Evolutionary conservation across 2,888 invertebrate genomes (phyloP), one percentile per base, ranked within the genome.

Genomic region (Cinara cedri): DNA sequence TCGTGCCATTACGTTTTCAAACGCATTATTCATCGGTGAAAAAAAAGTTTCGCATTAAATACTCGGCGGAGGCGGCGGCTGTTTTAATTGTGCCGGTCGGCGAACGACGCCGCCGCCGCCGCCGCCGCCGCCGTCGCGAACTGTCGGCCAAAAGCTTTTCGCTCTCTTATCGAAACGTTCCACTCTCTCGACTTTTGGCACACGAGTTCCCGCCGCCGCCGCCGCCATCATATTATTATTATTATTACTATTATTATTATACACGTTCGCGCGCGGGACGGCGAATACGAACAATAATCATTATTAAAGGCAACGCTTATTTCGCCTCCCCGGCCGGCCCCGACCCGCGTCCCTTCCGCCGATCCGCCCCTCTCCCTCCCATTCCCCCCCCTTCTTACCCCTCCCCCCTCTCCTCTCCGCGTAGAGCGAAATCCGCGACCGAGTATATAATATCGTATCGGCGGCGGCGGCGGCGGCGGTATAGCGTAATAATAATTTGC

Each of bases 141-240:
- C 70, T 62, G 78, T 70, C 70, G 78, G 60, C 78, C 78, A 42
- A 70, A 70, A 78, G 78, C 78, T 78, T 78, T 78, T 70, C 34
- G 34, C 6, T 70, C 78, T 78, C 78, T 78, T 78, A 78, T 78
- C 78, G 78, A 78, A 78, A 78, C 78, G 78, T 78, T 78, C 78
- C 78, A 78, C 78, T 78, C 78, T 70, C 78, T 51, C 78, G 78
- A 78, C 68, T 78, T 70, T 78, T 78, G 78, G 78, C 78, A 78
- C 74, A 51, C 51, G 34, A 49, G 24, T 51, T 51, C 51, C 14
- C 21, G 21, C 57, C 68, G 14, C 49, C 21, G 60, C 14, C 76
- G 26, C 44, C n/a, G 57, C 10, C 24, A n/a, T n/a, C n/a, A n/a
- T n/a, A n/a, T n/a, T n/a, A n/a, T n/a, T n/a, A n/a, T n/a, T n/a